Evolutionary conservation across 2,888 invertebrate genomes (phyloP), one percentile per base, ranked within the genome.

Genomic region (Empis livida): DNA sequence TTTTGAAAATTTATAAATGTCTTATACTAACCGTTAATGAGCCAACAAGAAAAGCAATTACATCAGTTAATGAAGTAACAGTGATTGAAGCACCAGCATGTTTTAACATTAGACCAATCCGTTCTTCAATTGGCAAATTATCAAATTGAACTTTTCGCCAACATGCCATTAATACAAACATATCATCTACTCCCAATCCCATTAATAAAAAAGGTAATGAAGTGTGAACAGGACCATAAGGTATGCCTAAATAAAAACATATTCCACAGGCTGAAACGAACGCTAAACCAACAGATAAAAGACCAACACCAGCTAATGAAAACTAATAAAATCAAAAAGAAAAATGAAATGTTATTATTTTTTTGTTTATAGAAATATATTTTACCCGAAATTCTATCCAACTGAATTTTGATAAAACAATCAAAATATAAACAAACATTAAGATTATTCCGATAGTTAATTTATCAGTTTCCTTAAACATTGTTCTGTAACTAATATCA

Each of bases 31-130:
- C 80, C 44, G 88, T 88, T 15, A 82, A 79, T 30, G 86, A 79
- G 37, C 88, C 88, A 50, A 88, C 82, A 46, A 82, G 70, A 59
- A 89, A 81, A 35, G 88, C 88, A 27, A 84, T 77, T 44, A 87
- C 80, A 63, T 89, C 88, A 1, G 88, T 89, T 53, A 88, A 73
- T 1, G 88, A 86, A 6, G 89, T 89, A 17, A 89, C 81, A 2
- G 83, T 84, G 53, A 90, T 87, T 1, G 88, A 87, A 0, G 86
- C 83, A 3, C 89, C 89, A 6, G 87, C 87, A 61, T 87, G 85
- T 62, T 82, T 78, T 45, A 88, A 62, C 74, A 83, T 80, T 38
- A 78, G 62, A 1, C 80, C 87, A 45, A 87, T 72, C 65, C 76
- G 76, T 56, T 80, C 74, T n/a, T 77, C 73, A 30, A 83, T 59